Percentiles rank a stretch among this genome's conserved stretches.
Conservation (phyloP, 2,888 invertebrate genomes). For the Platerodrilus igneus region DNA sequence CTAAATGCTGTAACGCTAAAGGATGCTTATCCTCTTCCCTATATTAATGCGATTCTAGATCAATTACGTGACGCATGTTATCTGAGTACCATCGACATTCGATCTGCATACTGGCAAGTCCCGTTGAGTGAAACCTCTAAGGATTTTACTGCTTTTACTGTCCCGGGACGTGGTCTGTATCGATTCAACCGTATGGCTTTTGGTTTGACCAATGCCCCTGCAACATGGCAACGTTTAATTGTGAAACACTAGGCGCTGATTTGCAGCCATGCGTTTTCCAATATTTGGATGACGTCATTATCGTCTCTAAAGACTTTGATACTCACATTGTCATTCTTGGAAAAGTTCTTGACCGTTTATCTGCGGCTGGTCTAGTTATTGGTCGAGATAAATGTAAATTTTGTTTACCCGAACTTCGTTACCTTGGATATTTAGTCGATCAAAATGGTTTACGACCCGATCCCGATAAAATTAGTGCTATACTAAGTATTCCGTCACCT, state of each 20-base stretch:
- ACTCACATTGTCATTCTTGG: not conserved
- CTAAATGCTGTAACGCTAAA: conserved; percentile 25
- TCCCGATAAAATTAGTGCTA: conserved; percentile 23
- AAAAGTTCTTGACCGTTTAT: not conserved
- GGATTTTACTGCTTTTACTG: conserved; percentile 28
- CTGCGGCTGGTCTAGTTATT: not conserved
- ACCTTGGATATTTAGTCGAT: not conserved
- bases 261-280: not conserved
- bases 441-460: conserved; percentile 28
- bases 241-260: not conserved
- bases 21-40: conserved; percentile 30
- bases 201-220: not conserved
- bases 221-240: conserved; percentile 22
- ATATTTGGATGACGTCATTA: not conserved
- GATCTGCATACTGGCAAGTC: conserved; percentile 32
- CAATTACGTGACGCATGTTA: no score
- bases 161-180: conserved; percentile 9
- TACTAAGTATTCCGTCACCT: conserved; percentile 16
- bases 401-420: not conserved
- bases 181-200: not conserved
- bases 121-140: conserved; percentile 14
- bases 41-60: conserved; percentile 28
- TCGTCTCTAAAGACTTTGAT: not conserved
- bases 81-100: conserved; percentile 29
- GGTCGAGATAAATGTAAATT: not conserved